phyloP scores from a whole-genome alignment of 2,888 invertebrate species.

The Metacarcinus magister region DNA sequence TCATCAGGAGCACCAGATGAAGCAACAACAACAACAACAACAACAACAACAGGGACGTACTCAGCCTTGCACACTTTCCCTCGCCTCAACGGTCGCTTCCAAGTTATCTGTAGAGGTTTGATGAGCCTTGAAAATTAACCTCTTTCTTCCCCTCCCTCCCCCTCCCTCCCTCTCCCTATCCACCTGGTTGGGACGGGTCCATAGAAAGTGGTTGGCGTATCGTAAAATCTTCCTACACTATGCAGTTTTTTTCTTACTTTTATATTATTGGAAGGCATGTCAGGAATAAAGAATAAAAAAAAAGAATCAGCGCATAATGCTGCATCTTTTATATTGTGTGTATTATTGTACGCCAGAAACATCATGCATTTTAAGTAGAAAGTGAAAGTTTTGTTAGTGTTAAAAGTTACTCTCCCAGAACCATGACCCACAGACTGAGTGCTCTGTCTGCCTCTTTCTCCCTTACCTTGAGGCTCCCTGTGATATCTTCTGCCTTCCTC shows the following conservation, averaged over 20 bases:
- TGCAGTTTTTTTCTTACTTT: neutral
- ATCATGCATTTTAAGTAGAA: neutral
- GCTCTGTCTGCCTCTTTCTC: neutral
- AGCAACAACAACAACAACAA: neutral
- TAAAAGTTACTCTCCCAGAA: neutral
- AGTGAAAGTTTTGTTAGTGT: neutral
- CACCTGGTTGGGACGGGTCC: neutral
- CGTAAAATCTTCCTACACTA: neutral
- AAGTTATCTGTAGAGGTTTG: neutral
- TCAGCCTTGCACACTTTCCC: neutral
- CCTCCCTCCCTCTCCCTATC: too few species aligned
- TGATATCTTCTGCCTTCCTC: neutral
- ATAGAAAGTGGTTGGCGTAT: neutral
- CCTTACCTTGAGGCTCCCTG: neutral
- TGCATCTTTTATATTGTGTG: neutral
- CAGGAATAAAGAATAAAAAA: neutral
- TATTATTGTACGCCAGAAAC: neutral
- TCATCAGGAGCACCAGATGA: neutral
- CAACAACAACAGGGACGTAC: neutral
- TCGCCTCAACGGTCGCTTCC: neutral
- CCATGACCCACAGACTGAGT: neutral
- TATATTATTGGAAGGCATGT: neutral
- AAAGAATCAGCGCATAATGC: neutral
- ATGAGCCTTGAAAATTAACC: conserved; percentile 28
- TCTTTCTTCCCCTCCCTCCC: neutral